Percentiles rank a stretch among this genome's conserved stretches.
Evolutionary conservation across 2,797 vertebrate species (phyloP).

Genomic region (Toxotes lorentzi): DNA sequence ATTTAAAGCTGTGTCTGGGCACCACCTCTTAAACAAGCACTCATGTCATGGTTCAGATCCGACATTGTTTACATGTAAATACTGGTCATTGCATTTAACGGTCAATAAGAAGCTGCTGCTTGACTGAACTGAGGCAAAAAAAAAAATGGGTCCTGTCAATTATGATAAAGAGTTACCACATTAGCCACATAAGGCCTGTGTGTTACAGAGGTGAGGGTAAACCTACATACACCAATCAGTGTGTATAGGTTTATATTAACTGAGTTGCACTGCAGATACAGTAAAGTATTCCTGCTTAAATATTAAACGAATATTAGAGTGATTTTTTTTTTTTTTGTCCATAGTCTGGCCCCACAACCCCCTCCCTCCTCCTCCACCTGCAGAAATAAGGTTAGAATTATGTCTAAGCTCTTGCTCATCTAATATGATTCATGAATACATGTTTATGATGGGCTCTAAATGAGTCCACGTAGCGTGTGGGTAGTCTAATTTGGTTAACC

Average conservation of each 20-base stretch:
- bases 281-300: neutral
- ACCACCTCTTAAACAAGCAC: constrained; percentile 76
- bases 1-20: constrained; percentile 56
- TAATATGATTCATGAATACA: constrained; percentile 56
- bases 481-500: constrained; percentile 64
- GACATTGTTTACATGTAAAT: constrained; percentile 73
- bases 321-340: neutral
- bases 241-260: neutral
- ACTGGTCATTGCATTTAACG: constrained; percentile 36
- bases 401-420: constrained; percentile 41
- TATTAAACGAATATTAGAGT: constrained; percentile 28
- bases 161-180: constrained; percentile 22
- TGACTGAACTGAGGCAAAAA: constrained; percentile 34
- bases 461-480: constrained; percentile 45
- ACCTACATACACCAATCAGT: neutral
- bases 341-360: constrained; percentile 1
- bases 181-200: constrained; percentile 1
- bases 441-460: constrained; percentile 51
- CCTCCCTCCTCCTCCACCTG: neutral
- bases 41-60: constrained; percentile 64
- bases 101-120: constrained; percentile 62
- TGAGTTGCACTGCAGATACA: neutral
- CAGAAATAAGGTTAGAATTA: constrained; percentile 31
- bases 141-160: constrained; percentile 57
- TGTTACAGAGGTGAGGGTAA: neutral